A percentile compares a stretch with the other conserved stretches of the same genome.
These are phyloP conservation scores for Drosophila quinaria DNA, from an alignment of 2,888 invertebrate species.

Conservation along the genomic window DNA sequence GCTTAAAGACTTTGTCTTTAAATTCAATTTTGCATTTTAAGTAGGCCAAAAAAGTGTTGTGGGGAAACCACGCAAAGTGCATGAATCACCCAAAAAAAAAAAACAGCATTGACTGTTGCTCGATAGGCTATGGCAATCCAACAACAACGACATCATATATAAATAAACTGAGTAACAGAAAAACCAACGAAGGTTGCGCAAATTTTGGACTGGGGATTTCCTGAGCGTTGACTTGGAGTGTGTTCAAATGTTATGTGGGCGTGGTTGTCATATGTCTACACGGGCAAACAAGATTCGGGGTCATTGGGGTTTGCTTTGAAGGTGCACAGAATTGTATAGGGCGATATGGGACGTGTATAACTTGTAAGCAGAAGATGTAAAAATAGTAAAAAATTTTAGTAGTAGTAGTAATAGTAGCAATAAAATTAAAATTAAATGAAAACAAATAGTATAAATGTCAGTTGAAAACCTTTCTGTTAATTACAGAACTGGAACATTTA, in stretches of 20 bases:
- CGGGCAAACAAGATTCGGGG: conserved; percentile 27
- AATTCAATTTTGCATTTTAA: conserved; percentile 59
- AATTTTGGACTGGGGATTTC: conserved; percentile 64
- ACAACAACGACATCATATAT: conserved; percentile 15
- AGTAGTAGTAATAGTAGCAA: neutral
- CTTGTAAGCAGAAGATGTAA: neutral
- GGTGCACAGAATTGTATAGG: conserved; percentile 26
- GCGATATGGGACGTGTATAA: neutral
- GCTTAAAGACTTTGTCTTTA: conserved; percentile 25
- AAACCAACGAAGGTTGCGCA: conserved; percentile 66
- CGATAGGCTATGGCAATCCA: conserved; percentile 36
- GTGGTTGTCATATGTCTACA: conserved; percentile 22
- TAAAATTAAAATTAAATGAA: neutral
- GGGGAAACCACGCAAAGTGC: conserved; percentile 60
- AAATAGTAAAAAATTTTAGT: neutral
- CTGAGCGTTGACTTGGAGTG: conserved; percentile 37
- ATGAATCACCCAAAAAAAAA: conserved; percentile 55
- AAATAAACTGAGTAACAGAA: conserved; percentile 20
- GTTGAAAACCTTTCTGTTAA: conserved; percentile 35
- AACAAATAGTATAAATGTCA: conserved; percentile 3
- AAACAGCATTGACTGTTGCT: conserved; percentile 52
- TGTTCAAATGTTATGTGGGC: conserved; percentile 52
- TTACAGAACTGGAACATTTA: conserved; percentile 45
- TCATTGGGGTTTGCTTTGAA: conserved; percentile 35
- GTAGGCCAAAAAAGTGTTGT: conserved; percentile 64